A percentile compares a stretch with the other conserved stretches of the same genome.
phyloP scores from a whole-genome alignment of 1,140 invertebrate species.

The Nasonia vitripennis region DNA sequence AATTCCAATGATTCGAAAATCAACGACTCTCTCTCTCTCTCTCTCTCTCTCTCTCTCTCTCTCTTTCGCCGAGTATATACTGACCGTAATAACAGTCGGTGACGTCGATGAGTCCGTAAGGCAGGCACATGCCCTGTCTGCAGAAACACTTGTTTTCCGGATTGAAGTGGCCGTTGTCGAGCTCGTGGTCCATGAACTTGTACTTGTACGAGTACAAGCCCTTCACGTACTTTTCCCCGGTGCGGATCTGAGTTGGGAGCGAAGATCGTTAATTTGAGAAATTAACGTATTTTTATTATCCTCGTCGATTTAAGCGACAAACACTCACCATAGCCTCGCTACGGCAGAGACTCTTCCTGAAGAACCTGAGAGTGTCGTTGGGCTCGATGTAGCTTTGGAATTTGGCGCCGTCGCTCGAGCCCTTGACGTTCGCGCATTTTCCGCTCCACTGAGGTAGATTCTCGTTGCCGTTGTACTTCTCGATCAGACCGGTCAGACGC shows the following conservation, averaged over 20 bases:
- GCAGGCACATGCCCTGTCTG: constrained; percentile 80
- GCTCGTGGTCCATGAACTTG: constrained; percentile 82
- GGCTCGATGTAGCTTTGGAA: constrained; percentile 82
- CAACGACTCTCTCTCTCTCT: not conserved
- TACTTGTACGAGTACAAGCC: constrained; percentile 81
- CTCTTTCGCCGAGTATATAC: not conserved
- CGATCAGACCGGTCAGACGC: constrained; percentile 81
- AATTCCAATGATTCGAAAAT: not conserved
- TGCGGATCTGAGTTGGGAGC: constrained; percentile 73
- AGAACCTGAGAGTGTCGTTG: constrained; percentile 84
- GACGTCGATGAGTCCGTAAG: constrained; percentile 84
- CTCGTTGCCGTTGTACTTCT: constrained; percentile 83
- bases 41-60: too few relatives aligned
- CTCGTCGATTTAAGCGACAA: not conserved
- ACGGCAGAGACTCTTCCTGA: constrained; percentile 88
- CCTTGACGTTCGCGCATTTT: constrained; percentile 84
- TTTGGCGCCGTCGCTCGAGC: constrained; percentile 90
- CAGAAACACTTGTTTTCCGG: constrained; percentile 88
- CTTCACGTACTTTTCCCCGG: constrained; percentile 75
- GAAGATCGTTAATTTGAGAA: constrained; percentile 49
- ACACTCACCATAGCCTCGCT: constrained; percentile 81
- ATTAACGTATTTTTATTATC: not conserved
- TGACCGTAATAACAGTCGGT: constrained; percentile 87
- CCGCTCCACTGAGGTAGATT: constrained; percentile 86
- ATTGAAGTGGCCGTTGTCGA: constrained; percentile 84